A percentile compares a stretch with the other conserved stretches of the same genome.
These are phyloP conservation scores for Phataginus tricuspis DNA, from an alignment of 2,797 vertebrate species.

Conservation along the genomic window DNA sequence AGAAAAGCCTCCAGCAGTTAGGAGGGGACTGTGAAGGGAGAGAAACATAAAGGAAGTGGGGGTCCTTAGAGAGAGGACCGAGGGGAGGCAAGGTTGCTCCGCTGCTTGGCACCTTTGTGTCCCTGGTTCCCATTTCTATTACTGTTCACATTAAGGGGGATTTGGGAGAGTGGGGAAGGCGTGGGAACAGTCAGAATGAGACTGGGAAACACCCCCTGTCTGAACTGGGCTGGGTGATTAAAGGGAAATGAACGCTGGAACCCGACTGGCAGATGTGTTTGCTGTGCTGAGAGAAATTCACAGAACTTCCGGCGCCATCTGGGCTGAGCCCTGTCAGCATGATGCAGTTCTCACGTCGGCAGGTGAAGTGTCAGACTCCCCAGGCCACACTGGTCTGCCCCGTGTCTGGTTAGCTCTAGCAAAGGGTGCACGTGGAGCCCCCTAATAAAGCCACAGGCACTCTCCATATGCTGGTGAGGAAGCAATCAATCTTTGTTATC, in stretches of 20 bases:
- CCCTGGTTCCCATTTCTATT: not conserved
- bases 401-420: not conserved
- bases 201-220: not conserved
- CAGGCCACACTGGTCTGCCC: accelerated
- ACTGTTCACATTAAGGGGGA: not conserved
- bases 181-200: not conserved
- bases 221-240: not conserved
- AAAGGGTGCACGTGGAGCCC: not conserved
- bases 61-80: not conserved
- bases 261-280: not conserved
- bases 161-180: no score
- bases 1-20: not conserved
- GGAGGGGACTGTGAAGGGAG: not conserved
- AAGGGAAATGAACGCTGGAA: not conserved
- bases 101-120: not conserved
- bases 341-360: not conserved
- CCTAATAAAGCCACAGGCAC: not conserved
- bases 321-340: not conserved
- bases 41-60: not conserved
- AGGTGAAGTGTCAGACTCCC: not conserved
- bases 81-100: accelerated
- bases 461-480: not conserved
- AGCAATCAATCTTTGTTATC: not conserved
- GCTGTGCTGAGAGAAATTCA: not conserved
- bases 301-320: not conserved